Evolutionary conservation across 1,140 invertebrate genomes (phyloP).

Genomic region (Holotrichia oblita): DNA sequence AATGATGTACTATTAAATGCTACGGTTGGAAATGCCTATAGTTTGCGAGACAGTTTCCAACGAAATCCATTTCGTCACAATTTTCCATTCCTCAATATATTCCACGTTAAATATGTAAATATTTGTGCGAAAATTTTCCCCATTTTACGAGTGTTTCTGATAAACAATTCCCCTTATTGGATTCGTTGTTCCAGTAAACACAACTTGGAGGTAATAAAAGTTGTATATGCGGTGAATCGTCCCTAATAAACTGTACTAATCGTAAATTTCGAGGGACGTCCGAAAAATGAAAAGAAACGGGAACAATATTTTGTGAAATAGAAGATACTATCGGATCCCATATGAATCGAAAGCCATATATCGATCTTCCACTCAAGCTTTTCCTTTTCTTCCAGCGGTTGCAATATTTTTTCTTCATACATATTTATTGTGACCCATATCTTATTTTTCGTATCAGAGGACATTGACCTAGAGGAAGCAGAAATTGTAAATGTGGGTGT

Average conservation of each 20-base stretch:
- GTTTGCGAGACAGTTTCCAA: no score
- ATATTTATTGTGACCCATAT: slow-evolving; percentile 1
- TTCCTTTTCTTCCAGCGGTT: neutral
- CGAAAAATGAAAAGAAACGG: slow-evolving; percentile 3
- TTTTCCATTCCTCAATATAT: neutral
- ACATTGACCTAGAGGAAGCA: neutral
- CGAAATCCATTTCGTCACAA: neutral
- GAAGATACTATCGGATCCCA: neutral
- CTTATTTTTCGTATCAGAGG: neutral
- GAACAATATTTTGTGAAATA: neutral
- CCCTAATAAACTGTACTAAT: slow-evolving; percentile 1
- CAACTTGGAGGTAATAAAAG: slow-evolving; percentile 5
- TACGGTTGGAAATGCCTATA: no score
- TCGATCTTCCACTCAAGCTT: neutral
- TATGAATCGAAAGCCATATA: neutral
- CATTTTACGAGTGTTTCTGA: neutral
- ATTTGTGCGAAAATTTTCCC: slow-evolving; percentile 3
- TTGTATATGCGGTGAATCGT: slow-evolving; percentile 15
- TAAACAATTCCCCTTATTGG: slow-evolving; percentile 11
- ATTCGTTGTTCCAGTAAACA: neutral
- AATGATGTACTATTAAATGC: no score
- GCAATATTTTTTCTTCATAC: slow-evolving; percentile 9
- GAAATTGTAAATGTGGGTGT: neutral
- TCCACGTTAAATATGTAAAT: neutral
- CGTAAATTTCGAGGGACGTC: neutral